Evolutionary conservation across 2,888 invertebrate species (phyloP), one percentile per base, ranked within the genome.

Genomic region (Leucophora obtusa): DNA sequence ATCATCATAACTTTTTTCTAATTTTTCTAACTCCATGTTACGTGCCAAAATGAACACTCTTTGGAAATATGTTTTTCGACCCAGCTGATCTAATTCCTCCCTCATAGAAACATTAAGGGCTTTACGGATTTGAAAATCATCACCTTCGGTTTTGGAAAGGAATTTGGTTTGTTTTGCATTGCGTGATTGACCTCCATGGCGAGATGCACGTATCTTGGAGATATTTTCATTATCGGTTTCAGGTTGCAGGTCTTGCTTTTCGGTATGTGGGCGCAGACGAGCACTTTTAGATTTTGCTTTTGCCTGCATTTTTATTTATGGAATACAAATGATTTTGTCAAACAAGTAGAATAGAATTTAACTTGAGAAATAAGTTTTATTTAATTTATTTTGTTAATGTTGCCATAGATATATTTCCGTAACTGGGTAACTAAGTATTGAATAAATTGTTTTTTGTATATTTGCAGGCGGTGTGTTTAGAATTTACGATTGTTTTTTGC

Each of bases 11-110:
- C 24, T 38, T 10, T 33, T 15, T 11, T 2, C 59, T 21, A 9
- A 11, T 18, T 73, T 76, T 18, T 73, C 63, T 10, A 17, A 43
- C 1, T 58, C 58, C 9, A 82, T 69, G 24, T 87, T 87, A 17
- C 83, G 84, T 60, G 87, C 87, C 50, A 88, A 51, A 3, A 88
- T 84, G 2, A 83, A 86, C 6, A 88, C 84, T 33, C 88, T 86
- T 66, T 88, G 88, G 58, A 85, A 87, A 73, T 86, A 88, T n/a
- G 87, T 84, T 14, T 86, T 84, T 0, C 87, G 85, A 0, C 82
- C 82, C 79, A 83, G 83, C 0, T 70, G 51, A 4, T 82, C 21
- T 50, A 88, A 59, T 35, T 87, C 85, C 3, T 84, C 83, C 7
- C 85, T 84, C 33, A 88, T 86, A 63, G 84, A 86, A 5, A 85